phyloP scores from a whole-genome alignment of 2,888 invertebrate genomes.

The Leptopilina syphax region DNA sequence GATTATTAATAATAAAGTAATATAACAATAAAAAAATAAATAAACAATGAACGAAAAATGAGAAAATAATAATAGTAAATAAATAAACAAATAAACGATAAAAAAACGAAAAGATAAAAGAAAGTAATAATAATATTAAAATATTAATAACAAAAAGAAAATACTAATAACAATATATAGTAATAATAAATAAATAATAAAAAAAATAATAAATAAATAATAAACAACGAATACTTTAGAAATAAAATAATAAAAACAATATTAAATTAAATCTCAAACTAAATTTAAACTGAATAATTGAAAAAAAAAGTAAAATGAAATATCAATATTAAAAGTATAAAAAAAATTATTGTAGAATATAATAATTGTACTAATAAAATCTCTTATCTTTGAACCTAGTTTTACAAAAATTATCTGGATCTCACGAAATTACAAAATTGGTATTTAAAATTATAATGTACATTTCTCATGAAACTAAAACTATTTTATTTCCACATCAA shows the following conservation, averaged over 20 bases:
- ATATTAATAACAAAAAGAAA: background rate
- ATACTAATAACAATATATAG: background rate
- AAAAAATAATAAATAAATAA: background rate
- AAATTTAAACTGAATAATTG: background rate
- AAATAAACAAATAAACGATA: background rate
- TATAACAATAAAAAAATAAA: background rate
- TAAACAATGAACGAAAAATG: background rate
- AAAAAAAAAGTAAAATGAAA: too few relatives aligned
- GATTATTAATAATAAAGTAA: too few relatives aligned
- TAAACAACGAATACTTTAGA: background rate
- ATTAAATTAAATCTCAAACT: background rate
- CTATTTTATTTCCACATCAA: too few relatives aligned
- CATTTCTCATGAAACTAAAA: too few relatives aligned
- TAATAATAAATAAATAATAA: background rate
- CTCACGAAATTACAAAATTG: background rate
- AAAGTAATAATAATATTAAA: background rate
- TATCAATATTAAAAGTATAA: background rate
- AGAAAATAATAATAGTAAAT: background rate
- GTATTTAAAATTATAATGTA: background rate
- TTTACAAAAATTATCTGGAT: conserved; percentile 4
- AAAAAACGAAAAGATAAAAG: background rate
- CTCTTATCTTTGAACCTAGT: too few relatives aligned
- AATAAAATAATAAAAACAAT: background rate
- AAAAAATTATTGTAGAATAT: background rate
- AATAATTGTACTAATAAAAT: background rate